Base-by-base conservation (phyloP, 2,888 invertebrate species). In the Mechanitis messenoides region DNA sequence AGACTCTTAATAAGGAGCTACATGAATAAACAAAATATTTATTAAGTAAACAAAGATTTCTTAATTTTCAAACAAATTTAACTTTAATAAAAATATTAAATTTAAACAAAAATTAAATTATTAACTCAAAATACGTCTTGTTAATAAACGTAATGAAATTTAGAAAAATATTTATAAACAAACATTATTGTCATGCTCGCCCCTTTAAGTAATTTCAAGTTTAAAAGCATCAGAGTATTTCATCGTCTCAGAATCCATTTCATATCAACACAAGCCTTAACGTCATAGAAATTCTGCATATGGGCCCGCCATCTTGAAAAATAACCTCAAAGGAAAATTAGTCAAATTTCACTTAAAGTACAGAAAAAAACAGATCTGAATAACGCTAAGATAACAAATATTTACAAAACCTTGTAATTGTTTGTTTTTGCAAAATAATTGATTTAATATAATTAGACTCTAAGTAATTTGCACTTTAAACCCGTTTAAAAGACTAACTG, bases 271-370 rank as follows among this genome's bases (percentile, higher is more conserved):
- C 68, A 55, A 42, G 65, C 69, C 68, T 69, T 64, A 71, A 72
- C 73, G 72, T 70, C 73, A 74, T 72, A 72, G 72, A 72, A 71
- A 70, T 54, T 56, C 42, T 7, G 55, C 35, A 69, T 69, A 74
- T 78, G 79, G 81, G 68, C 79, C 81, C 71, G 81, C 80, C 80
- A 81, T 73, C 71, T 61, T 62, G 33, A 62, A 53, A 20, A 12
- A 35, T 38, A 12, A 33, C 4, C n/a, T 12, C 20, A 11, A 3
- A 33, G 31, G 20, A 12, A 7, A 55, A 55, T 6, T 20, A 11
- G 38, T 11, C 11, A 28, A 28, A 20, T 60, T 53, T 53, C 53
- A 45, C 59, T 59, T 59, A 62, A 53, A 38, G 31, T 59, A 62
- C 45, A 53, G 60, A 58, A 53, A 57, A 59, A 55, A 61, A 59